Base-by-base conservation (phyloP, 2,797 vertebrate species). In the Haliaeetus vocifer region DNA sequence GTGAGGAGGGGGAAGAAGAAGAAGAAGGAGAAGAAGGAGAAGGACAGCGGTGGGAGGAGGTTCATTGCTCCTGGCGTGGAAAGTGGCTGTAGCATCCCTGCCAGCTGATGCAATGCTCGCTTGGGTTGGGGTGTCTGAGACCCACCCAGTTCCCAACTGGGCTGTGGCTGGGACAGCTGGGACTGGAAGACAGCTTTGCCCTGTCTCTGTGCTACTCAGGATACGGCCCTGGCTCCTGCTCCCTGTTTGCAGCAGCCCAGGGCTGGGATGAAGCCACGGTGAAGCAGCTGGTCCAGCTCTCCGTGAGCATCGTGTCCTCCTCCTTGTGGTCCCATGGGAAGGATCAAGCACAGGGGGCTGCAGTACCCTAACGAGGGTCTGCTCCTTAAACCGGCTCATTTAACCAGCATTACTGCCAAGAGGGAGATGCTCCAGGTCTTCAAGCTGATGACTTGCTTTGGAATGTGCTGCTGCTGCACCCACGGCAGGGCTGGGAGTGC, bases 321-420 rank as follows among this genome's bases (percentile, higher is more conserved):
- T 58, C 26, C 58, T 72, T 1, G 0, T 20, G 31, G 31, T 81
- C n/a, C n/a, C 47, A 17, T 0, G 1, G 33, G 37, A 38, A 11
- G 23, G 31, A 23, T 11, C 5, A 10, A 35, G n/a, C 23, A 9
- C 1, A 3, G 10, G 15, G 20, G 21, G 18, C 16, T 61, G 26
- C 37, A 11, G 53, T 10, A 35, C 17, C 61, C 62, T 61, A 55
- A 50, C 0, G 4, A 70, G 55, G n/a, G 15, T n/a, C 81, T 89
- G 35, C 35, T 45, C 8, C 0, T 80, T 55, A 55, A 59, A 74
- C 35, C 1, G 0, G 13, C 35, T 80, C 35, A 7, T 40, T 49
- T 28, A 37, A 7, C 9, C 38, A 8, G 37, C 2, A 3, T 23
- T 42, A 17, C n/a, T 23, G 29, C 37, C 4, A 3, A 53, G 18